These are phyloP conservation scores for Agrotis segetum DNA, from an alignment of 2,888 invertebrate genomes.

Conservation along the genomic window DNA sequence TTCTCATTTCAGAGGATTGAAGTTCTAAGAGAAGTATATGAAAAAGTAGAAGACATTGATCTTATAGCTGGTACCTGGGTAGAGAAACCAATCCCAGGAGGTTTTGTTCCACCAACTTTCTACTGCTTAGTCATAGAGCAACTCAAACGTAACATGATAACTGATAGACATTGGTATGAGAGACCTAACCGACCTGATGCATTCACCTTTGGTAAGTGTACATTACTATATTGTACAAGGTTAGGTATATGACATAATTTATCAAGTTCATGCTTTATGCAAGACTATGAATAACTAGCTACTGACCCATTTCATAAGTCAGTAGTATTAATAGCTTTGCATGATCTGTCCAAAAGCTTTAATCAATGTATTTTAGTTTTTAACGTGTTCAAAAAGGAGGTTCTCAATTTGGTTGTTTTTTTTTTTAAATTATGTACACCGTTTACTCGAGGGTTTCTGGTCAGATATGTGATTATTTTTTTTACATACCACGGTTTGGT, in stretches of 20 bases:
- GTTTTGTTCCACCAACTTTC: conserved; percentile 96
- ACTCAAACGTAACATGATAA: conserved; percentile 94
- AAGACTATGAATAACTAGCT: no score
- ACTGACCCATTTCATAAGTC: background rate
- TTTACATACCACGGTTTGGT: no score
- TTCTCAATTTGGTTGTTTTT: no score
- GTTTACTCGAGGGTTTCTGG: no score
- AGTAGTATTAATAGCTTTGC: background rate
- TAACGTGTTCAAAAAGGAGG: no score
- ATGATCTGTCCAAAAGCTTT: background rate
- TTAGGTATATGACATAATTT: background rate
- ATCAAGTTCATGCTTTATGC: no score
- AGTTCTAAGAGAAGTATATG: conserved; percentile 71
- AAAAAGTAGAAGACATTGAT: conserved; percentile 95
- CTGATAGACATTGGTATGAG: conserved; percentile 96
- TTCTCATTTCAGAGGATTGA: conserved; percentile 74
- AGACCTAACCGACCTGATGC: conserved; percentile 75
- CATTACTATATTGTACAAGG: conserved; percentile 11
- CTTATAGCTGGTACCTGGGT: conserved; percentile 97
- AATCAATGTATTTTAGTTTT: background rate
- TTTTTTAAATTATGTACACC: no score
- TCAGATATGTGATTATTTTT: no score
- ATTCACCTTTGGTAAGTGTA: conserved; percentile 73
- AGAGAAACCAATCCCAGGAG: conserved; percentile 94
- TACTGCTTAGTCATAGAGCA: conserved; percentile 97